Percentiles rank a stretch among this genome's conserved stretches.
phyloP scores from a whole-genome alignment of 2,113 vertebrate genomes.

The Macroglossus sobrinus region DNA sequence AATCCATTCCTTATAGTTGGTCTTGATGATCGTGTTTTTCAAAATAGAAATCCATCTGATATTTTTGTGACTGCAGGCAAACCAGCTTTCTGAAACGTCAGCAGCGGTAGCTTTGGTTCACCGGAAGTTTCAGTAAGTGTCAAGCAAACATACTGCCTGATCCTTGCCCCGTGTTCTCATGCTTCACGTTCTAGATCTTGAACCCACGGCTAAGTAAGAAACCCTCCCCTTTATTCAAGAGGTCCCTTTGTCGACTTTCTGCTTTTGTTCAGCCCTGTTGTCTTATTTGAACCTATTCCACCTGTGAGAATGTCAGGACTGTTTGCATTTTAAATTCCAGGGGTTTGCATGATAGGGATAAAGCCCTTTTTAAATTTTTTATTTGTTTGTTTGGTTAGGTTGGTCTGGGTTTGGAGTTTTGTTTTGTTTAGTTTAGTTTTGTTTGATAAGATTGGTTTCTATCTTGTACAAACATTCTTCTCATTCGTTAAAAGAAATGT shows the following conservation, averaged over 20 bases:
- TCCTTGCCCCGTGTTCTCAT: not conserved
- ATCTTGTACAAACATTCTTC: constrained; percentile 45
- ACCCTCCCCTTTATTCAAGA: not conserved
- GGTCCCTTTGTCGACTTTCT: not conserved
- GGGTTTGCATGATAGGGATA: not conserved
- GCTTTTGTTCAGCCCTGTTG: not conserved
- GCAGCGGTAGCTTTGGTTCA: not conserved
- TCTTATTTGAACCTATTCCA: not conserved
- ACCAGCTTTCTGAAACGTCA: not conserved
- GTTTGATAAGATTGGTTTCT: not conserved
- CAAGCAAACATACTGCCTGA: accelerated
- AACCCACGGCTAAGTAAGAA: not conserved
- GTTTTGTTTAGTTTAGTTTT: not conserved
- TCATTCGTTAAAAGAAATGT: not conserved
- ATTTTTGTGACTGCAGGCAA: not conserved
- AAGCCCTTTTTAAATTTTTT: not conserved
- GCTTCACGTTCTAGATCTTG: not conserved
- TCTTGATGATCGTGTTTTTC: not conserved
- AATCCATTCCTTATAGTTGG: not conserved
- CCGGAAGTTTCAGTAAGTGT: not conserved
- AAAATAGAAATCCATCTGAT: not conserved
- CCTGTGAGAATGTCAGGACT: not conserved
- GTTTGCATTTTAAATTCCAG: constrained; percentile 40
- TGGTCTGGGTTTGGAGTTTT: too few relatives aligned
- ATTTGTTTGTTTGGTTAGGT: not conserved